Conservation (phyloP, 2,113 vertebrate species). For the Paratilapia polleni region DNA sequence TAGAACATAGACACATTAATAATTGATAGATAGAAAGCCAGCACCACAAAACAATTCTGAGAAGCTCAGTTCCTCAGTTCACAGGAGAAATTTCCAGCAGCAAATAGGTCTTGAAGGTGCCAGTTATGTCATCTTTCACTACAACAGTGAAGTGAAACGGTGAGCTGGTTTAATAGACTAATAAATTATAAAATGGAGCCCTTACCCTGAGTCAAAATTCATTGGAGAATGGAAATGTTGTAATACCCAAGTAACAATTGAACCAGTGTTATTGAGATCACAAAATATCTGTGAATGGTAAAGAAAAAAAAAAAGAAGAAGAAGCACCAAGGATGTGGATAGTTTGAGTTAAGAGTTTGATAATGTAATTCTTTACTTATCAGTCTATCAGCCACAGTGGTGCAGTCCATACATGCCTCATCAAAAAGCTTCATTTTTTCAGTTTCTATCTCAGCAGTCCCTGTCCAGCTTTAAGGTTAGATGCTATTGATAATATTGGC, state of each 20-base stretch:
- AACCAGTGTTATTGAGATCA: slow-evolving; percentile 20
- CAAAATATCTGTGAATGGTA: slow-evolving; percentile 19
- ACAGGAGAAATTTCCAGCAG: slow-evolving; percentile 61
- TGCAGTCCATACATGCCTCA: neutral
- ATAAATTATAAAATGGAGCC: slow-evolving; percentile 55
- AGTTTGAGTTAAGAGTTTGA: neutral
- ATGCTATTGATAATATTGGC: slow-evolving; percentile 64
- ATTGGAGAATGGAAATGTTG: slow-evolving; percentile 38
- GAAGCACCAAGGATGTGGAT: neutral
- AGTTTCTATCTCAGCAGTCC: neutral
- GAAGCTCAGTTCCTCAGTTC: slow-evolving; percentile 41
- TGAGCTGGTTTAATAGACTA: slow-evolving; percentile 48
- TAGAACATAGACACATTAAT: slow-evolving; percentile 72
- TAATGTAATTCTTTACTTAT: neutral
- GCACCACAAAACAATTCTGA: slow-evolving; percentile 48
- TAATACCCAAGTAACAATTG: slow-evolving; percentile 32
- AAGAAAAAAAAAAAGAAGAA: neutral
- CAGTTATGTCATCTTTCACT: slow-evolving; percentile 66
- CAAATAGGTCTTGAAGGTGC: slow-evolving; percentile 68
- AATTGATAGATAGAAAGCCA: slow-evolving; percentile 73
- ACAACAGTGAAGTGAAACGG: slow-evolving; percentile 50
- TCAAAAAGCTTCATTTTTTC: neutral
- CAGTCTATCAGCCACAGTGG: neutral
- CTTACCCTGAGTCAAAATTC: slow-evolving; percentile 45
- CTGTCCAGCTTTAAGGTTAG: slow-evolving; percentile 43